Conservation (phyloP, 2,797 vertebrate genomes). For the Emydoidea blandingii region DNA sequence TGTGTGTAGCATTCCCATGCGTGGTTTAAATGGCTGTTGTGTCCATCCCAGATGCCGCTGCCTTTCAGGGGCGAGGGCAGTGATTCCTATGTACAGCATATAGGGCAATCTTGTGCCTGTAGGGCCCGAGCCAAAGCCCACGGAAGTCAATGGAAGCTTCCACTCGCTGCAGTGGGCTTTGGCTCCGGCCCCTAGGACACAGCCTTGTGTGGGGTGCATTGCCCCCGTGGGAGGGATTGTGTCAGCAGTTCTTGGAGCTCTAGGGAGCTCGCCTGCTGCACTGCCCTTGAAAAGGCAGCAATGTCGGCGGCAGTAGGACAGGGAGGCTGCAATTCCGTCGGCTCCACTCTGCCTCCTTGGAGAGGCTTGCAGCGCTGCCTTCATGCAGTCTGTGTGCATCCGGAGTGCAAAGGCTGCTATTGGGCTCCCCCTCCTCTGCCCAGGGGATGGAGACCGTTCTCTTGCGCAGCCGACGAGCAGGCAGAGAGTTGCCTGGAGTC, state of each 20-base stretch:
- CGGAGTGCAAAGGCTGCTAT: background rate
- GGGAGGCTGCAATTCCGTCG: background rate
- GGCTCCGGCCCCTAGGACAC: background rate
- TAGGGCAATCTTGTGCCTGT: background rate
- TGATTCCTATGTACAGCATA: background rate
- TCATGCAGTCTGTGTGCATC: background rate
- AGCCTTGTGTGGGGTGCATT: background rate
- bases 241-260: background rate
- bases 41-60: background rate
- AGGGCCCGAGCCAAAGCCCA: accelerated
- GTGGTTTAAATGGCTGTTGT: background rate
- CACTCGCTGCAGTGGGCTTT: background rate
- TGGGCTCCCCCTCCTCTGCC: background rate
- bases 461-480: background rate
- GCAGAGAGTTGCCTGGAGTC: background rate
- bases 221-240: background rate
- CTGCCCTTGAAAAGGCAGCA: background rate
- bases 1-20: background rate
- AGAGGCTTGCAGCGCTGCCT: background rate
- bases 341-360: accelerated
- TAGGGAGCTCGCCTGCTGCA: background rate
- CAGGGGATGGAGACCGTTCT: background rate
- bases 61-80: background rate
- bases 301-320: background rate
- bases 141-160: background rate